A percentile compares a stretch with the other conserved stretches of the same genome.
Evolutionary conservation across 2,888 invertebrate species (phyloP).

Genomic region (Malacosoma neustria): DNA sequence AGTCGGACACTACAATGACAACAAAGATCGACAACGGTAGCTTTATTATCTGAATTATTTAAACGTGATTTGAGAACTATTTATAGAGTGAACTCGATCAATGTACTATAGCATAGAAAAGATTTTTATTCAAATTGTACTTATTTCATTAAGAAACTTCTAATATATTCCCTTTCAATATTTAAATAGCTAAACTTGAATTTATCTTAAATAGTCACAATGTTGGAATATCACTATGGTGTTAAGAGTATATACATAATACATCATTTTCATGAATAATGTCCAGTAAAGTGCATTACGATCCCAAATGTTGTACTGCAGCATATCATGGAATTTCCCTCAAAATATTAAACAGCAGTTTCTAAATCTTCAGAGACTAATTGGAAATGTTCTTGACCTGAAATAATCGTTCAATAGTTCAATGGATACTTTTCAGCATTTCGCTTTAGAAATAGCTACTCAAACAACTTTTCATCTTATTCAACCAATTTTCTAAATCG

Average conservation of each 20-base stretch:
- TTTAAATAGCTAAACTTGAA: constrained; percentile 19
- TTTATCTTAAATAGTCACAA: constrained; percentile 25
- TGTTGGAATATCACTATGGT: constrained; percentile 57
- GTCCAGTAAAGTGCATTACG: constrained; percentile 9
- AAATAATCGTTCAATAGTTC: constrained; percentile 23
- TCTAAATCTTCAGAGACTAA: constrained; percentile 68
- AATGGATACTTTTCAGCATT: constrained; percentile 2
- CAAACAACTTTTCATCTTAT: background rate
- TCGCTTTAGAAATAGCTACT: background rate
- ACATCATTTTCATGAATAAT: constrained; percentile 11
- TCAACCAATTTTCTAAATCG: no score
- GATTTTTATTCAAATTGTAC: background rate
- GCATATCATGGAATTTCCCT: background rate
- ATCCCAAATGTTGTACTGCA: background rate
- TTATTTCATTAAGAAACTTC: background rate
- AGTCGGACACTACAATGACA: no score
- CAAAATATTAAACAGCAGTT: constrained; percentile 53
- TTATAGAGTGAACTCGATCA: no score
- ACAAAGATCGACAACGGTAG: no score
- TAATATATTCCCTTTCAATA: constrained; percentile 9
- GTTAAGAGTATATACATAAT: constrained; percentile 25
- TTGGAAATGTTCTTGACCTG: constrained; percentile 73
- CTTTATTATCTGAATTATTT: no score
- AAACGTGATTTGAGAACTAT: no score
- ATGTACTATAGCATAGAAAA: no score